These are phyloP conservation scores for Mobula hypostoma DNA, from an alignment of 2,113 vertebrate genomes.

Conservation along the genomic window DNA sequence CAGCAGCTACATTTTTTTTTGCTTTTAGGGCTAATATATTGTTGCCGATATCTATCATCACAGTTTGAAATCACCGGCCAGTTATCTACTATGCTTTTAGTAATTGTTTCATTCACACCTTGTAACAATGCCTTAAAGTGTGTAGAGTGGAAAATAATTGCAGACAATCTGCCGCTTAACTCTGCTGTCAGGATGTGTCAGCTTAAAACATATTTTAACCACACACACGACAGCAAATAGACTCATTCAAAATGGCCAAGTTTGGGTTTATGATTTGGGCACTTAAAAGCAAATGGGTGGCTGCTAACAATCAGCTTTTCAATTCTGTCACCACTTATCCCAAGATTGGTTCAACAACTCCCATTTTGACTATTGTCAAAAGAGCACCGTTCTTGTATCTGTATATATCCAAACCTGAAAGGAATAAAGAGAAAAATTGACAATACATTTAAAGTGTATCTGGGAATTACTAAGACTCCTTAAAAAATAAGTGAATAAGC, in stretches of 20 bases:
- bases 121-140: background rate
- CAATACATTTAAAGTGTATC: background rate
- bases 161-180: background rate
- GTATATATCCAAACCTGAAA: background rate
- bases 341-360: background rate
- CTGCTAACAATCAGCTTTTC: background rate
- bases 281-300: background rate
- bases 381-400: background rate
- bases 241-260: background rate
- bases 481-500: background rate
- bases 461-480: background rate
- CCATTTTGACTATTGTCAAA: conserved; percentile 4
- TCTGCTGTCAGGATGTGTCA: background rate
- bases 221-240: background rate
- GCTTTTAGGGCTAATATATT: background rate
- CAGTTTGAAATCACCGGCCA: background rate
- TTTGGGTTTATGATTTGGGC: background rate
- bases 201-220: background rate
- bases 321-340: background rate
- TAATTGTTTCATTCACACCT: background rate
- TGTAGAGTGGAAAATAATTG: background rate
- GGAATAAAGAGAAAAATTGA: background rate
- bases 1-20: too few species aligned
- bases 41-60: background rate
- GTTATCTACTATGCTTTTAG: background rate